phyloP scores from a whole-genome alignment of 2,797 vertebrate species.

The Saxicola maurus region DNA sequence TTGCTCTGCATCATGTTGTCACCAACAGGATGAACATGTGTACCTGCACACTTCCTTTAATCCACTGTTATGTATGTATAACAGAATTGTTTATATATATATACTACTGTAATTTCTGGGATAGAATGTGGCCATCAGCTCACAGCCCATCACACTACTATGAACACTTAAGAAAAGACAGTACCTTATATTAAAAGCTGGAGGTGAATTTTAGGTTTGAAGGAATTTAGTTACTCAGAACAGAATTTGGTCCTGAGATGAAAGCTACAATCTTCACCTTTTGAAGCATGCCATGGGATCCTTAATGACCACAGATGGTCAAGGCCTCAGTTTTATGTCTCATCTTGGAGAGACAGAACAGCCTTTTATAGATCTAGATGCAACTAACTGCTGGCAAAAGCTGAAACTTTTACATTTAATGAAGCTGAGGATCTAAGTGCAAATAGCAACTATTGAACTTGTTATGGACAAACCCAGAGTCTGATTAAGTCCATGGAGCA shows the following conservation, averaged over 20 bases:
- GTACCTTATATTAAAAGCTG: neutral
- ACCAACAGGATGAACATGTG: neutral
- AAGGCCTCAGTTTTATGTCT: conserved; percentile 51
- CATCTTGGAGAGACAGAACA: conserved; percentile 45
- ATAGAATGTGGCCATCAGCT: neutral
- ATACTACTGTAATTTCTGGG: neutral
- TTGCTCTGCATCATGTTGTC: neutral
- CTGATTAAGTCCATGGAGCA: conserved; percentile 71
- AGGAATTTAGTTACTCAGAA: neutral
- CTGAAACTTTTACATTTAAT: conserved; percentile 68
- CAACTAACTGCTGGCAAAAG: conserved; percentile 55
- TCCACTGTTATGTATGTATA: neutral
- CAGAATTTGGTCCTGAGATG: neutral
- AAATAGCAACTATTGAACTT: conserved; percentile 66
- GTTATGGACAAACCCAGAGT: conserved; percentile 66
- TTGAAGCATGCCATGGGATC: conserved; percentile 50
- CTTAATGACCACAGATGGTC: conserved; percentile 62
- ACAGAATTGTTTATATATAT: too few species aligned
- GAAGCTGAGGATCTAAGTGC: conserved; percentile 62
- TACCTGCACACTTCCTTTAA: neutral
- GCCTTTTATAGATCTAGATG: conserved; percentile 65
- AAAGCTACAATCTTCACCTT: conserved; percentile 27
- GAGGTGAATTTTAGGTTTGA: conserved; percentile 1
- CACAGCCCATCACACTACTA: neutral
- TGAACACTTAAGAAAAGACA: neutral